phyloP scores from a whole-genome alignment of 2,888 invertebrate genomes.

The Drosophila siamana region DNA sequence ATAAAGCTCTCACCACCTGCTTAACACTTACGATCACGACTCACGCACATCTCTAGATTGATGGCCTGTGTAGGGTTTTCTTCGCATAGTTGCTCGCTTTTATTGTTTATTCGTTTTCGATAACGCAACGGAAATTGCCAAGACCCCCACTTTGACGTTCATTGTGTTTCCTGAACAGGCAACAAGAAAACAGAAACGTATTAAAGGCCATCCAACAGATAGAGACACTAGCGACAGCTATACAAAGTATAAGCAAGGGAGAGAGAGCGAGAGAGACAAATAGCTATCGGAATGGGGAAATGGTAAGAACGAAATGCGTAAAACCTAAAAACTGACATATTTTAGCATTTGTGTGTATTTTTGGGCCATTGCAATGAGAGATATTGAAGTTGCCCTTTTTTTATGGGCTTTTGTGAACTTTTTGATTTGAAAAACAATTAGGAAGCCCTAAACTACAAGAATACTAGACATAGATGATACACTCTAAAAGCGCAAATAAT shows the following conservation, averaged over 20 bases:
- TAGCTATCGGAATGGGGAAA: conserved; percentile 20
- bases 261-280: conserved; percentile 1
- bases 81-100: conserved; percentile 66
- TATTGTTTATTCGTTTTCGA: conserved; percentile 81
- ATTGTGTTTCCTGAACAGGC: conserved; percentile 60
- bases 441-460: conserved; percentile 36
- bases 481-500: conserved; percentile 32
- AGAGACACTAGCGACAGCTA: conserved; percentile 11
- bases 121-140: conserved; percentile 80
- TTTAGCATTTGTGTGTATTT: conserved; percentile 38
- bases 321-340: conserved; percentile 55
- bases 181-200: conserved; percentile 61
- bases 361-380: conserved; percentile 16
- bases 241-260: conserved; percentile 10
- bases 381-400: conserved; percentile 47
- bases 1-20: neutral
- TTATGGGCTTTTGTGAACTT: conserved; percentile 51
- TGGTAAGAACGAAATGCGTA: conserved; percentile 50
- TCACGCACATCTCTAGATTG: conserved; percentile 41
- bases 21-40: conserved; percentile 11
- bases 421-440: conserved; percentile 63
- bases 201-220: conserved; percentile 58
- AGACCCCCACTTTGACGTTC: conserved; percentile 49
- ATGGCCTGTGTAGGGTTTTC: conserved; percentile 31
- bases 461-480: conserved; percentile 27